Evolutionary conservation across 2,797 vertebrate species (phyloP), one percentile per base, ranked within the genome.

Genomic region (Vespertilio murinus): DNA sequence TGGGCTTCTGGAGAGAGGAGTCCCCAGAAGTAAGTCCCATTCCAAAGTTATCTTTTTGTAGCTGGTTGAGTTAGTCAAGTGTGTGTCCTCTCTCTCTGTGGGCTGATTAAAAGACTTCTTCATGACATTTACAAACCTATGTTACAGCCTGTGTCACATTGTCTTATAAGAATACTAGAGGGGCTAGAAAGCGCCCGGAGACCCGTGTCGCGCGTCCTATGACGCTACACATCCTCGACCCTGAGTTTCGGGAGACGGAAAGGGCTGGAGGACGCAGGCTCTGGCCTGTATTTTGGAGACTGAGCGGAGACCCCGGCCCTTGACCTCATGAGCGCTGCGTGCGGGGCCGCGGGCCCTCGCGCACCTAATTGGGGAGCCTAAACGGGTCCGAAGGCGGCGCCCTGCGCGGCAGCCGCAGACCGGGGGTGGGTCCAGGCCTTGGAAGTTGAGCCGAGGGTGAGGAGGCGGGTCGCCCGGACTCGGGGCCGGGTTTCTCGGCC

Each of bases 181-280:
- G n/a, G n/a, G n/a, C n/a, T n/a, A n/a, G n/a, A n/a, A n/a, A n/a
- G 5, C 30, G 2, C 6, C 8, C 0, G 0, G 2, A 20, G 67
- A 16, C 2, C 0, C 1, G 14, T 64, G 95, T 97, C 95, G 95
- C 96, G 59, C 30, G 2, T 64, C 20, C 3, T 80, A 71, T 97
- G 97, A 97, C 97, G 97, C 93, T 2, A 33, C 73, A 4, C 61
- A 49, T 7, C 35, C 42, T 30, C 89, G 40, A 64, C 91, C 12
- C 0, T 40, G 56, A 87, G 80, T 61, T 12, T 30, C 89, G 1
- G 56, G 71, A 89, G 79, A 45, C 94, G 67, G 25, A 59, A 71
- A 73, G 67, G 5, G 75, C 47, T 18, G 84, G 17, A 85, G 91
- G 65, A 75, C 77, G 54, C 91, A 1, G 42, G 18, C 5, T 35